These are phyloP conservation scores for Horisme vitalbata DNA, from an alignment of 2,888 invertebrate genomes.

Conservation along the genomic window DNA sequence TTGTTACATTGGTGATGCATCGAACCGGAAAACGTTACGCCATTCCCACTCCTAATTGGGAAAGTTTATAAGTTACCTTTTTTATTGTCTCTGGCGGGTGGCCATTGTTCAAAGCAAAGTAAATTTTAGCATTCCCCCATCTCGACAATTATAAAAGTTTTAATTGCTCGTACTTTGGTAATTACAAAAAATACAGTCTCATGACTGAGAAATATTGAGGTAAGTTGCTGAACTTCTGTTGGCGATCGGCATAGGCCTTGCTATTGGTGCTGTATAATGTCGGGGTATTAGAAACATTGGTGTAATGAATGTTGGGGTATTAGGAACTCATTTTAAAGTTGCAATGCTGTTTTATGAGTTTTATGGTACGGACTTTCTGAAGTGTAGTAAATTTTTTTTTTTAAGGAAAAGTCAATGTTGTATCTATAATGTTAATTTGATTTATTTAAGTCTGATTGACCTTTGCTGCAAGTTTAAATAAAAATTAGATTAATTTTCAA, in stretches of 20 bases:
- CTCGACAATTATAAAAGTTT: constrained; percentile 81
- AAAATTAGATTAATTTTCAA: too few relatives aligned
- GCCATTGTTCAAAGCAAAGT: constrained; percentile 74
- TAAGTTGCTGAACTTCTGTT: constrained; percentile 20
- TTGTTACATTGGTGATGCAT: constrained; percentile 47
- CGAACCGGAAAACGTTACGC: constrained; percentile 52
- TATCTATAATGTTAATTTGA: too few relatives aligned
- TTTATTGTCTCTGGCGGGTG: constrained; percentile 72
- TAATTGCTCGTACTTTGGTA: constrained; percentile 80
- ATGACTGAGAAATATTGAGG: constrained; percentile 60
- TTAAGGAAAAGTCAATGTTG: too few relatives aligned
- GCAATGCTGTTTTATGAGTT: too few relatives aligned
- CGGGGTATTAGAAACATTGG: constrained; percentile 26
- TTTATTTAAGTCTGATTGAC: too few relatives aligned
- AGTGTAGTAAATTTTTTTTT: too few relatives aligned
- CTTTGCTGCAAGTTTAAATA: too few relatives aligned
- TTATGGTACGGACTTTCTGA: too few relatives aligned
- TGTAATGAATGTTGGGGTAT: constrained; percentile 25
- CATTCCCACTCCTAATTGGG: constrained; percentile 68
- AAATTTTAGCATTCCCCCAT: constrained; percentile 72
- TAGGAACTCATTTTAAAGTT: constrained; percentile 3
- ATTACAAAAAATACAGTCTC: constrained; percentile 78
- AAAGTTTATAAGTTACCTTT: constrained; percentile 72
- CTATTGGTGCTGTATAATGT: constrained; percentile 21
- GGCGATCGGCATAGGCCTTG: constrained; percentile 32